phyloP scores from a whole-genome alignment of 2,113 vertebrate species.

The Alethe diademata region DNA sequence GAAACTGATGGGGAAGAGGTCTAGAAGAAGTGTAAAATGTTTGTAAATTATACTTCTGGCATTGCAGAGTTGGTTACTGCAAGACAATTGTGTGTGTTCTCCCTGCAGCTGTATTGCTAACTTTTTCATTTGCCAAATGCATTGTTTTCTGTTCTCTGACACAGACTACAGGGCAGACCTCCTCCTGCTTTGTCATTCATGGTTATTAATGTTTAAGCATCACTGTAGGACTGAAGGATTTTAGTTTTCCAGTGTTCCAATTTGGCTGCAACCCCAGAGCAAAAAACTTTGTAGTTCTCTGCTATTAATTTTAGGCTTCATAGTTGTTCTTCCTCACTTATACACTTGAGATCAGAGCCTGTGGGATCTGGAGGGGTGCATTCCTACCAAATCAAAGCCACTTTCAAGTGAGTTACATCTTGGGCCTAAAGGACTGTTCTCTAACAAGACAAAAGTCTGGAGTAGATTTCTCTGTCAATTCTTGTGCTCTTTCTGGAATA shows the following conservation, averaged over 20 bases:
- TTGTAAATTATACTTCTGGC: neutral
- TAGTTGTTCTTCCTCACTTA: neutral
- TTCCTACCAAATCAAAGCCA: neutral
- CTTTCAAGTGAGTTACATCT: neutral
- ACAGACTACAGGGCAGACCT: neutral
- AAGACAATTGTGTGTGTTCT: neutral
- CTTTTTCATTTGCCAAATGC: neutral
- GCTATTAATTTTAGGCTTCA: neutral
- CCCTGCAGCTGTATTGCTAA: neutral
- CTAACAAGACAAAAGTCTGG: neutral
- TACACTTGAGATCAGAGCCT: neutral
- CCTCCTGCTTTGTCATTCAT: neutral
- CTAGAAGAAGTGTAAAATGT: neutral
- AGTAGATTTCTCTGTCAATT: neutral
- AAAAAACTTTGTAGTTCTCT: neutral
- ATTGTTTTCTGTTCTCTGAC: neutral
- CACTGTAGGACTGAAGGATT: neutral
- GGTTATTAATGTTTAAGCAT: neutral
- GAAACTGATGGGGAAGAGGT: neutral
- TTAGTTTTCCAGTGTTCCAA: neutral
- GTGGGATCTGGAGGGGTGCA: neutral
- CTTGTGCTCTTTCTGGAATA: neutral
- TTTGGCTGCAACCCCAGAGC: neutral
- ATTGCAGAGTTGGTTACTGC: neutral
- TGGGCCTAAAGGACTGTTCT: neutral